A percentile compares a stretch with the other conserved stretches of the same genome.
phyloP scores from a whole-genome alignment of 2,797 vertebrate genomes.

The Danio kyathit region DNA sequence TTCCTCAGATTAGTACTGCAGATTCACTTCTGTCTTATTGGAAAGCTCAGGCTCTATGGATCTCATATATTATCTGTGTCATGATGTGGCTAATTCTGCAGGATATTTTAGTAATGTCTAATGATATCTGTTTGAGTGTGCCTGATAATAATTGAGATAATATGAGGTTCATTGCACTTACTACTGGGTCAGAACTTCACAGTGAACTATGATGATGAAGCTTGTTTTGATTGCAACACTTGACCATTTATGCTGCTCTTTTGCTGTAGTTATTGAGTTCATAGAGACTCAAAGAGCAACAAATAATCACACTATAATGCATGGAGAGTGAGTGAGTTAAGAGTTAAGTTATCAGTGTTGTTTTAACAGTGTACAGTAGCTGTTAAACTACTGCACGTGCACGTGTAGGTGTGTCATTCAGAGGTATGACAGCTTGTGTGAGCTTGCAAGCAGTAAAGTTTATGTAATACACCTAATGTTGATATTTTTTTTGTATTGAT shows the following conservation, averaged over 20 bases:
- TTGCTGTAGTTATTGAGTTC: not conserved
- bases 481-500: too few species aligned
- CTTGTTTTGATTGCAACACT: conserved; percentile 13
- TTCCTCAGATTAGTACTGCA: not conserved
- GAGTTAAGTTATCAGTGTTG: not conserved
- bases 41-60: conserved; percentile 11
- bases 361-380: not conserved
- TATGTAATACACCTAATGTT: too few species aligned
- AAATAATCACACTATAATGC: not conserved
- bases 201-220: not conserved
- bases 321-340: not conserved
- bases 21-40: not conserved
- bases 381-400: not conserved
- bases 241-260: not conserved
- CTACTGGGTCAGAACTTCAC: conserved; percentile 57
- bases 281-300: too few species aligned
- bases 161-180: conserved; percentile 65
- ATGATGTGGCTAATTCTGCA: conserved; percentile 2
- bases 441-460: not conserved
- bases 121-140: conserved; percentile 69
- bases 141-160: conserved; percentile 80
- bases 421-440: conserved; percentile 2
- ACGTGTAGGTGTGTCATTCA: not conserved
- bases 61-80: not conserved
- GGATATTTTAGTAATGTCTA: conserved; percentile 48